These are phyloP conservation scores for Melanaphis sacchari DNA, from an alignment of 1,140 invertebrate species.

Conservation along the genomic window DNA sequence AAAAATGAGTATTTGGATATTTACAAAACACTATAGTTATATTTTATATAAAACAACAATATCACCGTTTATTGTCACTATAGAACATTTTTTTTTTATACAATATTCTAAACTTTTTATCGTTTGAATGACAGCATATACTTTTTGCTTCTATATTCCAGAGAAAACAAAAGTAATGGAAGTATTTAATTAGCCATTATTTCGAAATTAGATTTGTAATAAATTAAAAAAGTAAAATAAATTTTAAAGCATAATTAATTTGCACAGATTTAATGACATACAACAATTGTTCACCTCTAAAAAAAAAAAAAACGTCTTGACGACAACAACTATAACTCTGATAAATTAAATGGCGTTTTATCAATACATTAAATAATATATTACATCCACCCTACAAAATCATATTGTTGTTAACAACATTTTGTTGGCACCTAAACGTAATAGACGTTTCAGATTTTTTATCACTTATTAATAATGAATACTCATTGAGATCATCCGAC, in stretches of 20 bases:
- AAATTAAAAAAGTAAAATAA: not conserved
- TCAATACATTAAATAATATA: no score
- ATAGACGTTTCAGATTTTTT: no score
- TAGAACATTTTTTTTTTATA: not conserved
- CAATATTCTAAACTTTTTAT: not conserved
- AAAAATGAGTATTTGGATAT: not conserved
- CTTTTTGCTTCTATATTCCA: not conserved
- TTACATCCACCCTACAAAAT: no score
- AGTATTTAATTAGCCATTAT: not conserved
- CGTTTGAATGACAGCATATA: not conserved
- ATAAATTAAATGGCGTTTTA: no score
- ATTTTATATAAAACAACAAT: not conserved
- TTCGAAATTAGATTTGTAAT: not conserved
- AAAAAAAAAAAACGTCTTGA: no score
- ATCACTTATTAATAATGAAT: no score
- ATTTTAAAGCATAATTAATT: not conserved
- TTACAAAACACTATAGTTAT: not conserved
- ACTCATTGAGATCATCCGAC: no score
- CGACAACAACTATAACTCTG: no score
- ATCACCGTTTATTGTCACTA: not conserved
- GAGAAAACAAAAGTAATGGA: not conserved
- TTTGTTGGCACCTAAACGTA: no score
- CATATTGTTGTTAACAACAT: no score
- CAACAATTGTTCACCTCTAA: no score
- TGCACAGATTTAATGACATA: not conserved